A percentile compares a stretch with the other conserved stretches of the same genome.
phyloP scores from a whole-genome alignment of 2,888 invertebrate genomes.

The Leucoptera coffeella region DNA sequence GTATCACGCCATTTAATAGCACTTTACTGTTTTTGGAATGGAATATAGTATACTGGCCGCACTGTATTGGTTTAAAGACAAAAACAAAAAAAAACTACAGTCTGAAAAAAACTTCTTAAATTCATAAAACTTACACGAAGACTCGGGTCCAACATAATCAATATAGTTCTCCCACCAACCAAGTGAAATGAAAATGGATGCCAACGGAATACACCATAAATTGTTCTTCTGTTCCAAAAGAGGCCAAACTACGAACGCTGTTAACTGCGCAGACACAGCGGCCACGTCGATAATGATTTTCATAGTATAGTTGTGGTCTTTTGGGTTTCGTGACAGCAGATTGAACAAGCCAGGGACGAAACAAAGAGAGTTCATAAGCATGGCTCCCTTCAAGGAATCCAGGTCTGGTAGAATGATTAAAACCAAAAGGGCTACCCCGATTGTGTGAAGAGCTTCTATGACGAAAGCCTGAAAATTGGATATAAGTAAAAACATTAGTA shows the following conservation, averaged over 20 bases:
- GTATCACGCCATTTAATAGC: no score
- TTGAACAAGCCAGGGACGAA: conserved; percentile 74
- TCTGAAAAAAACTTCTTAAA: no score
- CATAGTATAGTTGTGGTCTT: conserved; percentile 20
- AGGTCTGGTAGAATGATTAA: conserved; percentile 72
- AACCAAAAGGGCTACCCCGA: conserved; percentile 71
- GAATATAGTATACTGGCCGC: no score
- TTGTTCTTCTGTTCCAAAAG: conserved; percentile 32
- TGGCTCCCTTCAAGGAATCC: conserved; percentile 75
- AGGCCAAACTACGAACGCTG: conserved; percentile 66
- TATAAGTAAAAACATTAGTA: no score
- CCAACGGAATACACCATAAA: conserved; percentile 58
- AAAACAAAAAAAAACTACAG: no score
- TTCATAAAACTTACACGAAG: no score
- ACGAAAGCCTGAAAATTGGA: conserved; percentile 54
- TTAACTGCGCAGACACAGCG: conserved; percentile 58
- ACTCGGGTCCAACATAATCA: conserved; percentile 20
- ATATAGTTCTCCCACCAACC: conserved; percentile 86
- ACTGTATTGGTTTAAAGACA: no score
- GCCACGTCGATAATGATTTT: conserved; percentile 50
- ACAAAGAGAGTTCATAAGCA: conserved; percentile 80
- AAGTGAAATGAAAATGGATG: conserved; percentile 62
- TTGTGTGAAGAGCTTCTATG: conserved; percentile 73
- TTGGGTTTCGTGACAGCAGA: conserved; percentile 35
- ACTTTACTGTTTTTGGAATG: no score